Evolutionary conservation across 2,113 vertebrate genomes (phyloP), one percentile per base, ranked within the genome.

Genomic region (Tetrao urogallus): DNA sequence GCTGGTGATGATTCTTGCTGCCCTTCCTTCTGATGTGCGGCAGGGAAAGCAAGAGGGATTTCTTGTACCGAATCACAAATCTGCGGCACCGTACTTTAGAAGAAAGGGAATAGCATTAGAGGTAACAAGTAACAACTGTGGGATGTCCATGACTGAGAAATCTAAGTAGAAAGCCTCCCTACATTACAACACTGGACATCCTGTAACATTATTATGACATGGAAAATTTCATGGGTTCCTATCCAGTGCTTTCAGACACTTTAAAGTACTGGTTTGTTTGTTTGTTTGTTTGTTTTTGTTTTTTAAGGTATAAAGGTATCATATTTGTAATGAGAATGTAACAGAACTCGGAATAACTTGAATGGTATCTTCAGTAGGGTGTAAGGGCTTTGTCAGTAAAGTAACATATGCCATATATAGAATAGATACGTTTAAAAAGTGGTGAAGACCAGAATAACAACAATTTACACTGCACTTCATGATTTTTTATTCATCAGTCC

Each of bases 1-100:
- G 30, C 13, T 0, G 2, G 17, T 1, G 1, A 15, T 38, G n/a
- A 47, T 30, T 7, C 2, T 84, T 74, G 10, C 32, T 65, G 21
- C 10, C 18, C 20, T 43, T 82, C 20, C 3, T 19, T 60, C 22
- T 82, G 17, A 4, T 60, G 10, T 50, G 42, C 47, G 77, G 24
- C 27, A 86, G 7, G 72, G 47, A 16, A 80, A 90, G 27, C 0
- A 2, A 86, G 28, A 56, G 16, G 13, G 14, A 1, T 66, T 72
- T 63, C 5, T 28, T 27, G 11, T 50, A 32, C 5, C 4, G 42
- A 90, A 67, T 45, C 47, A 86, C 11, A 13, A 47, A 70, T 36
- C 28, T 50, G 11, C 34, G 27, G 10, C 45, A 70, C 24, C 19
- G 8, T 4, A 32, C 47, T 69, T 17, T 22, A 36, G 24, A 50